A percentile compares a stretch with the other conserved stretches of the same genome.
These are phyloP conservation scores for Aythya fuligula DNA, from an alignment of 2,797 vertebrate genomes.

Conservation along the genomic window DNA sequence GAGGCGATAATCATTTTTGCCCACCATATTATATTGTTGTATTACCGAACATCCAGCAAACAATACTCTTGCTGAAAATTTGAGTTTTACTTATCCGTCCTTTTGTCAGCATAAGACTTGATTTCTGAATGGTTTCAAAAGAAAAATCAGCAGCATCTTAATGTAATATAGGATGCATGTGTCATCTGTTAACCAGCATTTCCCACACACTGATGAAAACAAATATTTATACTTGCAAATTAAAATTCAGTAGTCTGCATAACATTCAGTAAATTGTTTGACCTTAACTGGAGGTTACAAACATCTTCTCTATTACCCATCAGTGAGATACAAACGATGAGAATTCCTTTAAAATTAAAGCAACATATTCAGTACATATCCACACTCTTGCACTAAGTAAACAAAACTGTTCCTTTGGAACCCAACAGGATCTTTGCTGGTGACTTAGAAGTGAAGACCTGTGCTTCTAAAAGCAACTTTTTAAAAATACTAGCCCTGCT, in stretches of 20 bases:
- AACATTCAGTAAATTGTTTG: background rate
- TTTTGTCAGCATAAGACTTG: background rate
- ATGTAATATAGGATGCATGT: background rate
- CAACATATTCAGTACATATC: background rate
- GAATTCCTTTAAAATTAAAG: background rate
- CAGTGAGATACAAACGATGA: background rate
- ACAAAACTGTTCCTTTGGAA: background rate
- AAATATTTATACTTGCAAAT: background rate
- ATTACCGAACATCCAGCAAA: background rate
- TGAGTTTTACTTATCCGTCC: background rate
- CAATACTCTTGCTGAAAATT: background rate
- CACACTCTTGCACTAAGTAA: background rate
- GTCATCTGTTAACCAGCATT: background rate
- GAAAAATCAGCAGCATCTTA: background rate
- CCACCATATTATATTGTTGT: background rate
- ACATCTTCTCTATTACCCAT: background rate
- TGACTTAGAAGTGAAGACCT: background rate
- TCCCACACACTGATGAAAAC: background rate
- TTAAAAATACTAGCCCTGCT: background rate
- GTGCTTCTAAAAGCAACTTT: background rate
- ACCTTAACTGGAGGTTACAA: background rate
- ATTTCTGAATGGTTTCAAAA: background rate
- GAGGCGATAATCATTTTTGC: background rate
- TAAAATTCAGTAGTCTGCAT: background rate
- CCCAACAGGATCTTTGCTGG: background rate